These are phyloP conservation scores for Lethocerus indicus DNA, from an alignment of 1,140 invertebrate genomes.

Conservation along the genomic window DNA sequence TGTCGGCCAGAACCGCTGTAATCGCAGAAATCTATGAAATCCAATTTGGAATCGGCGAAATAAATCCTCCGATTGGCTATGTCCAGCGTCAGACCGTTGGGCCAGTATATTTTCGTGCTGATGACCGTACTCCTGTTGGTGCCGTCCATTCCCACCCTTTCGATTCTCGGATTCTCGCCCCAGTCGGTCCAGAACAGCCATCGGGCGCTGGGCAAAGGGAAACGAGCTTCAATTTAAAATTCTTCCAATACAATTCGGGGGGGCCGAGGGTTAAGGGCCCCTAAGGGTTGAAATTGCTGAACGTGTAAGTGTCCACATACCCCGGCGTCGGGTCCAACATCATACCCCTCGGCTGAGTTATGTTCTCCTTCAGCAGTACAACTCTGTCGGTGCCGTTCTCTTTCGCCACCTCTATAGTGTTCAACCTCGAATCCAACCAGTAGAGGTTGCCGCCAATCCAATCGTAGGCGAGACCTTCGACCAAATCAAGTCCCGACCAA, in stretches of 20 bases:
- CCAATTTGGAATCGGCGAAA: slow-evolving; percentile 93
- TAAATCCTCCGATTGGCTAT: slow-evolving; percentile 86
- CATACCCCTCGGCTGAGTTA: slow-evolving; percentile 87
- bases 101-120: slow-evolving; percentile 95
- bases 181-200: slow-evolving; percentile 97
- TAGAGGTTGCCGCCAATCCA: slow-evolving; percentile 92
- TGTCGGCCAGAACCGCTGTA: slow-evolving; percentile 85
- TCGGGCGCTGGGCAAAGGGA: slow-evolving; percentile 36
- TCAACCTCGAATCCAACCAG: slow-evolving; percentile 87
- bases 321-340: slow-evolving; percentile 79
- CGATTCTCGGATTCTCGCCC: slow-evolving; percentile 93
- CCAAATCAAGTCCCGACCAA: slow-evolving; percentile 72
- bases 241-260: too few species aligned
- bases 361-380: slow-evolving; percentile 79
- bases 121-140: slow-evolving; percentile 72
- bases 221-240: too few species aligned
- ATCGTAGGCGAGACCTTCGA: slow-evolving; percentile 90
- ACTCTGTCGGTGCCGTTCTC: slow-evolving; percentile 70
- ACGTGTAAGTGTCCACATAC: slow-evolving; percentile 24
- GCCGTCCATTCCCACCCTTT: slow-evolving; percentile 92
- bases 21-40: slow-evolving; percentile 96
- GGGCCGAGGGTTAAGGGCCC: too few species aligned
- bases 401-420: slow-evolving; percentile 81
- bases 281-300: slow-evolving; percentile 4
- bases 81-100: slow-evolving; percentile 90